These are phyloP conservation scores for Oncorhynchus mykiss DNA, from an alignment of 2,113 vertebrate species.

Conservation along the genomic window DNA sequence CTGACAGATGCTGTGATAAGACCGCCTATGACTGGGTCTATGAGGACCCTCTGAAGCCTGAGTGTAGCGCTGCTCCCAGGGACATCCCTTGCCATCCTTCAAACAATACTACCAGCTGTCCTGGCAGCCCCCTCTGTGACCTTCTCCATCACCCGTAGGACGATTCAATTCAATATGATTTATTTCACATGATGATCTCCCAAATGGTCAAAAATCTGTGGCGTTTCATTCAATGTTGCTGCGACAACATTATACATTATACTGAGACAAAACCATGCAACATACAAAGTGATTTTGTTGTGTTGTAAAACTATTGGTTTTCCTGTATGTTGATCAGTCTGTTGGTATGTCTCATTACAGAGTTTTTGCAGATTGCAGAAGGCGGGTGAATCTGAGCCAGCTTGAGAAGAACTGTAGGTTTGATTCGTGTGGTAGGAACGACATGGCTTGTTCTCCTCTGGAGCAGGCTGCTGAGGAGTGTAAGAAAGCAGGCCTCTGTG, in stretches of 20 bases:
- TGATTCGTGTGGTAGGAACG: conserved; percentile 28
- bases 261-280: too few species aligned
- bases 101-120: not conserved
- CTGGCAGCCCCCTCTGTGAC: conserved; percentile 35
- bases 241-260: too few species aligned
- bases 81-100: conserved; percentile 29
- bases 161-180: not conserved
- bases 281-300: not conserved
- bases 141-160: conserved; percentile 53
- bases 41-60: conserved; percentile 51
- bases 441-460: conserved; percentile 52
- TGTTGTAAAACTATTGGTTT: not conserved
- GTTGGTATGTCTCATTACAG: conserved; percentile 39
- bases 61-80: conserved; percentile 43
- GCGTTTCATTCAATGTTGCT: too few species aligned
- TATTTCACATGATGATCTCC: too few species aligned
- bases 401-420: conserved; percentile 57
- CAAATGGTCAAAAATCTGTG: too few species aligned
- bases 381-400: conserved; percentile 29
- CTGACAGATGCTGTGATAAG: conserved; percentile 61
- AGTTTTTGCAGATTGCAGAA: conserved; percentile 56
- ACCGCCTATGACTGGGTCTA: conserved; percentile 69
- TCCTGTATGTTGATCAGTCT: not conserved
- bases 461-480: conserved; percentile 62
- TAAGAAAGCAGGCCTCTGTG: conserved; percentile 44